Conservation (phyloP, 2,888 invertebrate species). For the Xylocampa areola region DNA sequence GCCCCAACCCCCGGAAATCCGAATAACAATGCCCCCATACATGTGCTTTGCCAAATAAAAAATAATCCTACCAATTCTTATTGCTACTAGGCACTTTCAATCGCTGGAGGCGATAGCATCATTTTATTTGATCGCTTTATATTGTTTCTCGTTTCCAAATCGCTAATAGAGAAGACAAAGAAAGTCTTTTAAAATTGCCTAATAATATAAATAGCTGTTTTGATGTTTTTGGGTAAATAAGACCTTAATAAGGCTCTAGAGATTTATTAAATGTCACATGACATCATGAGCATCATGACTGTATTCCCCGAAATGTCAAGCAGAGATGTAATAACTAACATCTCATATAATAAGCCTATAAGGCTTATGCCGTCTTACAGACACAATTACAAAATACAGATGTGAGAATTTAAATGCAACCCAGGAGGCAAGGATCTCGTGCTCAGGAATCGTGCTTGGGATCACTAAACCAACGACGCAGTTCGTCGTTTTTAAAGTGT, state of each 20-base stretch:
- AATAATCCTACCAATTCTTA: conserved; percentile 67
- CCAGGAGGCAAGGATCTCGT: too few relatives aligned
- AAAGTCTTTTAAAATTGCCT: not conserved
- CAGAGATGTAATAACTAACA: too few relatives aligned
- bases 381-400: too few relatives aligned
- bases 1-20: conserved; percentile 55
- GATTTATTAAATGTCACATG: too few relatives aligned
- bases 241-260: not conserved
- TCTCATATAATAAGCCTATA: too few relatives aligned
- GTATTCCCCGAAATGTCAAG: too few relatives aligned
- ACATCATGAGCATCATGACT: too few relatives aligned
- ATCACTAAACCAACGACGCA: too few relatives aligned
- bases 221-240: not conserved
- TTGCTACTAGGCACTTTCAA: conserved; percentile 53
- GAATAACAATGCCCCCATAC: conserved; percentile 67
- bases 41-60: conserved; percentile 67
- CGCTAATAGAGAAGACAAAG: conserved; percentile 5
- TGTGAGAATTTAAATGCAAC: too few relatives aligned
- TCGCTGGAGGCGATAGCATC: conserved; percentile 56
- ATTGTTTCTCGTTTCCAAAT: conserved; percentile 26
- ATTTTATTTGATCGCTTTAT: conserved; percentile 58
- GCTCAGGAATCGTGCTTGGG: too few relatives aligned
- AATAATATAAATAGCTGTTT: conserved; percentile 2
- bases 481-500: too few relatives aligned
- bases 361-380: too few relatives aligned